These are phyloP conservation scores for Mystacornis crossleyi DNA, from an alignment of 2,113 vertebrate species.

Conservation along the genomic window DNA sequence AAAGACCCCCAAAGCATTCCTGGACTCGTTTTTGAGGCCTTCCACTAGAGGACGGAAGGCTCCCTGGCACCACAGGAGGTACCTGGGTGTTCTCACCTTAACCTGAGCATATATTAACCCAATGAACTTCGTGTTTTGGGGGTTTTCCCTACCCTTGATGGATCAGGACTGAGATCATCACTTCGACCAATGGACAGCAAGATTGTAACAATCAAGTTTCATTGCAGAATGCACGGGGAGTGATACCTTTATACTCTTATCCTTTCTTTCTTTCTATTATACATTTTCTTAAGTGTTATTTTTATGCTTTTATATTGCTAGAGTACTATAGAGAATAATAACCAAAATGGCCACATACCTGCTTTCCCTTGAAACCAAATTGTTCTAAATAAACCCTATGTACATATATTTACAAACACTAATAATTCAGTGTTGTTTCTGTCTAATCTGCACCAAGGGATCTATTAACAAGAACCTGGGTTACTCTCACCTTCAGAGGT, in stretches of 20 bases:
- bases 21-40: background rate
- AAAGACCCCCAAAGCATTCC: background rate
- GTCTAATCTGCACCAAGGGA: background rate
- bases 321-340: background rate
- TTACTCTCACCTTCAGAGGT: background rate
- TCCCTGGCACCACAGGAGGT: fast-evolving
- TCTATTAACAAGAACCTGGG: background rate
- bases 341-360: background rate
- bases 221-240: fast-evolving
- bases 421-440: background rate
- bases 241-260: background rate
- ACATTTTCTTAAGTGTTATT: background rate
- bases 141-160: background rate
- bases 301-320: background rate
- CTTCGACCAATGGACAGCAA: fast-evolving
- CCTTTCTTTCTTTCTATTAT: background rate
- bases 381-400: background rate
- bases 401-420: background rate
- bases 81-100: background rate
- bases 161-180: background rate
- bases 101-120: background rate
- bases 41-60: background rate
- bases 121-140: background rate
- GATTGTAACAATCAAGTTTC: background rate
- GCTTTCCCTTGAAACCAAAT: background rate